phyloP scores from a whole-genome alignment of 2,797 vertebrate species.

The Silurus aristotelis region DNA sequence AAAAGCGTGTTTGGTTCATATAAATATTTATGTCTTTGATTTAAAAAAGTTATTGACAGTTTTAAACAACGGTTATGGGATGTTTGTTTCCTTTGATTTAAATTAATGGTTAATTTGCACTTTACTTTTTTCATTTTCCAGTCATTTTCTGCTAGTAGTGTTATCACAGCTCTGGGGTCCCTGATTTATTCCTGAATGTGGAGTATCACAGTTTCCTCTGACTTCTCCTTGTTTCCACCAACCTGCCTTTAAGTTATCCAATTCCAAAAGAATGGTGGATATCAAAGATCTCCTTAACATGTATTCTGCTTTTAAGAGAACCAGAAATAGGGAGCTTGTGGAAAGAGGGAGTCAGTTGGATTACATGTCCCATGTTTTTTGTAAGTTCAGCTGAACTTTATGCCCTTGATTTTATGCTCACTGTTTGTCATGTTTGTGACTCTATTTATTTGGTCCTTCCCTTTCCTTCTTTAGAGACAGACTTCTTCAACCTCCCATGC shows the following conservation, averaged over 20 bases:
- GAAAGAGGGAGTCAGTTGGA: conserved; percentile 38
- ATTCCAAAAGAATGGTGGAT: conserved; percentile 28
- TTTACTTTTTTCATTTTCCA: background rate
- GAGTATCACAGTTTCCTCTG: background rate
- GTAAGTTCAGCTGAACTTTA: conserved; percentile 36
- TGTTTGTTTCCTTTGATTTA: background rate
- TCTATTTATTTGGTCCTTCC: conserved; percentile 28
- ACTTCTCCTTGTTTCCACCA: background rate
- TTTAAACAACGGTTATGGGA: background rate
- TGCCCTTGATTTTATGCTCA: conserved; percentile 27
- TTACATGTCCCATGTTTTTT: conserved; percentile 29
- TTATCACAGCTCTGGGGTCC: background rate
- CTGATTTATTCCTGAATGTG: background rate
- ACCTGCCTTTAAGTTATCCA: background rate
- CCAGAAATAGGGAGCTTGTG: conserved; percentile 29
- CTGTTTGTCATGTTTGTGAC: conserved; percentile 37
- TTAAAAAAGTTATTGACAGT: background rate
- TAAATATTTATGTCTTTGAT: conserved; percentile 4
- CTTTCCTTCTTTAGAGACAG: background rate
- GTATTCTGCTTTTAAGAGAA: conserved; percentile 32
- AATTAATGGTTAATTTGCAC: background rate
- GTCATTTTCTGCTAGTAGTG: background rate
- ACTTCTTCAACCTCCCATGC: conserved; percentile 13
- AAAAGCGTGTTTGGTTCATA: conserved; percentile 23
- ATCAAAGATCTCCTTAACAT: background rate